phyloP scores from a whole-genome alignment of 2,113 vertebrate species.

The Sclerurus mexicanus region DNA sequence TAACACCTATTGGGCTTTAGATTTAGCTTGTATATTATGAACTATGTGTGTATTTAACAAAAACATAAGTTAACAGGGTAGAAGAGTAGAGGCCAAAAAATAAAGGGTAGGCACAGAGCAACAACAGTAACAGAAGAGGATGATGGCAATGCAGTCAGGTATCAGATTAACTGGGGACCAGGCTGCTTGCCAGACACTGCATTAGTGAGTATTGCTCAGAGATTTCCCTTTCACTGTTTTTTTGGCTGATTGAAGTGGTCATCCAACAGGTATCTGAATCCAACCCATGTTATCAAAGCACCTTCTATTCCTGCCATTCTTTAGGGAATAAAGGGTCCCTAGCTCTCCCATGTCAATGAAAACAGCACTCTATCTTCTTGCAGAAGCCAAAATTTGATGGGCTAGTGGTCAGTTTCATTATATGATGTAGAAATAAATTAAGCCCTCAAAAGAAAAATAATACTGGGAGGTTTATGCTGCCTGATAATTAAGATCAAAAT shows the following conservation, averaged over 20 bases:
- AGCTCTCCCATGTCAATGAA: background rate
- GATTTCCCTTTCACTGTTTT: constrained; percentile 62
- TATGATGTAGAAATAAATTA: constrained; percentile 15
- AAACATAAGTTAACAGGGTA: background rate
- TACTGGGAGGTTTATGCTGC: background rate
- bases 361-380: background rate
- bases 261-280: constrained; percentile 46
- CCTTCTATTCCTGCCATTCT: constrained; percentile 3
- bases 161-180: constrained; percentile 70
- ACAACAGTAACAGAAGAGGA: background rate
- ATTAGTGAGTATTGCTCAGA: constrained; percentile 56
- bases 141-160: background rate
- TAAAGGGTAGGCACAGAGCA: constrained; percentile 13
- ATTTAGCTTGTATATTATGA: background rate
- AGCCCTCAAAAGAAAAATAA: background rate
- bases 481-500: background rate
- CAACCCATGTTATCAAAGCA: background rate
- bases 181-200: constrained; percentile 77
- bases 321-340: background rate
- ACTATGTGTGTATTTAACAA: background rate
- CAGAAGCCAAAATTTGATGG: background rate
- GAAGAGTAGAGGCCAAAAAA: background rate
- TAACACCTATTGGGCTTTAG: background rate
- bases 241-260: constrained; percentile 40
- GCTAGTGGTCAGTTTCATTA: background rate